Evolutionary conservation across 2,888 invertebrate genomes (phyloP), one percentile per base, ranked within the genome.

Genomic region (Macrosoma leucophasiata): DNA sequence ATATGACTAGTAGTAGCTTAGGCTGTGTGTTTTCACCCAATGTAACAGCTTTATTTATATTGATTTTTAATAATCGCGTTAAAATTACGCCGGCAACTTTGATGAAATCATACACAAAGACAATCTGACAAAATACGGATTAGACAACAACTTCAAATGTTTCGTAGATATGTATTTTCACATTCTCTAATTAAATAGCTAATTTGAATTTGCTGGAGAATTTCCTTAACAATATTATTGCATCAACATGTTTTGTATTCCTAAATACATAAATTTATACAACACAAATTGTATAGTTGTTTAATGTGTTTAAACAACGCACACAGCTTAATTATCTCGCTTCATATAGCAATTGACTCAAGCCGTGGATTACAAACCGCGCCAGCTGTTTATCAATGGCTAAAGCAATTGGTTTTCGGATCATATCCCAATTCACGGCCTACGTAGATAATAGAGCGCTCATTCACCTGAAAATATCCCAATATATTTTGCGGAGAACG

Each of bases 401-500:
- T 48, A 46, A 48, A 54, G 51, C 58, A 49, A 66, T 63, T 57
- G 63, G 53, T 58, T 62, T 55, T 54, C 56, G 51, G 46, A 47
- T 52, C 50, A 50, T 51, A 50, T 49, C 39, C 31, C 39, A 43
- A 45, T 48, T 45, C 44, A 44, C 43, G 38, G 39, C 45, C 43
- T 38, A 38, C 39, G 44, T 41, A 42, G 44, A 51, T 50, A 51
- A 55, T 49, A 45, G 46, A 36, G 41, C 17, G 46, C 42, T 43
- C 54, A 46, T 53, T 64, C 63, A 66, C 63, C 60, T 70, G 63
- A 52, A 70, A 70, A 72, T 61, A 65, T 61, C 54, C 54, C 59
- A 61, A 72, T 69, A 71, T 60, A 62, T 68, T 66, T 62, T 61
- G 61, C 51, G 53, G 53, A 37, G 46, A 53, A 52, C 58, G 56